Evolutionary conservation across 2,797 vertebrate species (phyloP).

Genomic region (Brotula barbata): DNA sequence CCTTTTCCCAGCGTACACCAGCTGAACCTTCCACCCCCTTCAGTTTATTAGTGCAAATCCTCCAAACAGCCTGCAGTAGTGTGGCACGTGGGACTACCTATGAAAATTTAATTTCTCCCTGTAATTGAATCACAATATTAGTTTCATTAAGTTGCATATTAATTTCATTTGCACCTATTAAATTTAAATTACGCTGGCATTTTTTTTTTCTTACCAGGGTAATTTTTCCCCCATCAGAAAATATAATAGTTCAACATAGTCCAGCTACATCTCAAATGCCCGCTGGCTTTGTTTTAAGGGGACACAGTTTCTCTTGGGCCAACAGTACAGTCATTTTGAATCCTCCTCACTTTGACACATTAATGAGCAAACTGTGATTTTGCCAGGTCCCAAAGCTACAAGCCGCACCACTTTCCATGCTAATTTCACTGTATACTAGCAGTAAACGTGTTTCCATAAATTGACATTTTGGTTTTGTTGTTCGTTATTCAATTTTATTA

Average conservation of each 20-base stretch:
- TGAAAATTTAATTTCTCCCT: slow-evolving; percentile 67
- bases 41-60: slow-evolving; percentile 40
- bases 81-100: slow-evolving; percentile 65
- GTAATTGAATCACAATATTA: slow-evolving; percentile 74
- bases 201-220: slow-evolving; percentile 46
- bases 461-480: neutral
- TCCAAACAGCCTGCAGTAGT: slow-evolving; percentile 33
- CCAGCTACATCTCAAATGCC: slow-evolving; percentile 51
- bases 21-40: slow-evolving; percentile 22
- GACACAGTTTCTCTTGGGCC: slow-evolving; percentile 43
- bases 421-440: neutral
- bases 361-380: slow-evolving; percentile 22
- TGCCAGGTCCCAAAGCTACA: slow-evolving; percentile 4
- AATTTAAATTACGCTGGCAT: slow-evolving; percentile 65
- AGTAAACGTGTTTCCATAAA: neutral
- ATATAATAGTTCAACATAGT: slow-evolving; percentile 48
- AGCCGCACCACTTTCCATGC: neutral
- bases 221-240: slow-evolving; percentile 62
- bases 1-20: neutral
- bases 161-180: slow-evolving; percentile 72
- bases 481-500: neutral
- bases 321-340: slow-evolving; percentile 22
- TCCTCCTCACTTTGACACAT: slow-evolving; percentile 20
- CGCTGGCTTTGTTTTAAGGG: slow-evolving; percentile 52
- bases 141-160: slow-evolving; percentile 74